A percentile compares a stretch with the other conserved stretches of the same genome.
Conservation (phyloP, 2,113 vertebrate species). For the Phyllopteryx taeniolatus region DNA sequence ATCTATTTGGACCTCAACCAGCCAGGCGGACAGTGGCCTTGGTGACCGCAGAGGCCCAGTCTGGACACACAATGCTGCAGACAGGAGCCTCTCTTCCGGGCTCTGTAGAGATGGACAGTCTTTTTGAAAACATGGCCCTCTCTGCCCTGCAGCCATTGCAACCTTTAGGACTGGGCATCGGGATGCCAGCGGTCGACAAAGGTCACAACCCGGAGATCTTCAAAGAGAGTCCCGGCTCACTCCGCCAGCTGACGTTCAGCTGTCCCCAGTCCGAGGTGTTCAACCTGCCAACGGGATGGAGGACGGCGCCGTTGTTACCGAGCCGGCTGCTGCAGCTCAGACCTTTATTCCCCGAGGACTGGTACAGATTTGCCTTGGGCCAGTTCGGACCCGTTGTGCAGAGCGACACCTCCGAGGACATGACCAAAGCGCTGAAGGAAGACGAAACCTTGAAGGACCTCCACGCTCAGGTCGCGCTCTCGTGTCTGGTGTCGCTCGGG, state of each 20-base stretch:
- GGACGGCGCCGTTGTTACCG: constrained; percentile 73
- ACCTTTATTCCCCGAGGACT: constrained; percentile 86
- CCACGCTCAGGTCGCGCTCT: constrained; percentile 81
- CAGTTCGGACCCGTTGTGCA: constrained; percentile 79
- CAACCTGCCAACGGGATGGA: constrained; percentile 85
- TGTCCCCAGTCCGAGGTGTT: constrained; percentile 82
- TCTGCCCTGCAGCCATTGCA: constrained; percentile 74
- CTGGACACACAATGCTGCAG: constrained; percentile 49
- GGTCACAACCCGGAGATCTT: constrained; percentile 74
- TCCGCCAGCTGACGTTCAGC: constrained; percentile 76
- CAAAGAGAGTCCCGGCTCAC: constrained; percentile 55
- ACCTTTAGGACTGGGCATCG: constrained; percentile 72
- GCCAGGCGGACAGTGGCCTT: constrained; percentile 72
- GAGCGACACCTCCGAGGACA: constrained; percentile 74
- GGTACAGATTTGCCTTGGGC: constrained; percentile 86
- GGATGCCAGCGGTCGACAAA: constrained; percentile 72
- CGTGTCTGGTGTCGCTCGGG: constrained; percentile 85
- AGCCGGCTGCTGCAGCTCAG: constrained; percentile 80
- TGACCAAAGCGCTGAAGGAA: constrained; percentile 80
- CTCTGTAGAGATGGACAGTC: constrained; percentile 81
- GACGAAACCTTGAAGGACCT: constrained; percentile 82
- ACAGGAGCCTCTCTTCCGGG: constrained; percentile 84
- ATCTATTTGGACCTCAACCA: constrained; percentile 83
- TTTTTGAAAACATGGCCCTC: constrained; percentile 71
- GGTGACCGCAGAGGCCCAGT: constrained; percentile 69